Base-by-base conservation (phyloP, 1,140 invertebrate species). In the Aphelenchoides avenae region DNA sequence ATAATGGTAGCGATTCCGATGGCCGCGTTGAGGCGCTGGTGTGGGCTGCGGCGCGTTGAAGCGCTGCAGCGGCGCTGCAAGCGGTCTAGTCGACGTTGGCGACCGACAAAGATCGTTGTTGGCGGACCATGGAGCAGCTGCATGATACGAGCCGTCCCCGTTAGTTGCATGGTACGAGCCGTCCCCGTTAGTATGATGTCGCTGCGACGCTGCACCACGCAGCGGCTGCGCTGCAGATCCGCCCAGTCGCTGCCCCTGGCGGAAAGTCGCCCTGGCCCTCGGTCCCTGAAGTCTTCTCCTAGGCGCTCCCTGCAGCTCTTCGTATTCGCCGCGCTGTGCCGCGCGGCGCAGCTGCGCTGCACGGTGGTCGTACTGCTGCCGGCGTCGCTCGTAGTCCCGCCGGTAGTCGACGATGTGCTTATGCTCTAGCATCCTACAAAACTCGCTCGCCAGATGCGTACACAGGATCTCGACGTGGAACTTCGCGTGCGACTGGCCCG, bases 391-490 rank as follows among this genome's bases (percentile, higher is more conserved):
- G 56, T 62, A 66, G 29, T 57, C 42, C 13, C 13, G 29, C 4
- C 56, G 34, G 30, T 53, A 37, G 30, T 34, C 36, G 13, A 31
- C 31, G 26, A 73, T 68, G 53, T 74, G 66, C 44, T 31, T 37
- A 49, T 58, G 34, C 61, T 71, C 71, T 37, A 72, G 57, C 31
- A 58, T 48, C 40, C 71, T 59, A 63, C 71, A 75, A 49, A 57
- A 56, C 37, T 63, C 57, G 27, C 61, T 66, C 46, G 9, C 4
- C 29, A 72, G 44, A 56, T 43, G 57, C 70, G 63, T 74, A 75
- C 72, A 75, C 42, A 75, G 39, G 20, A 76, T 65, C 29, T 73
- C 66, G 26, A 75, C 68, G 24, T 46, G 39, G 57, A 75, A 75
- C 24, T 77, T 69, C 24, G 52, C 51, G 5, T 56, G 46, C n/a